Evolutionary conservation across 2,888 invertebrate genomes (phyloP).

Genomic region (Stegana nigrithorax): DNA sequence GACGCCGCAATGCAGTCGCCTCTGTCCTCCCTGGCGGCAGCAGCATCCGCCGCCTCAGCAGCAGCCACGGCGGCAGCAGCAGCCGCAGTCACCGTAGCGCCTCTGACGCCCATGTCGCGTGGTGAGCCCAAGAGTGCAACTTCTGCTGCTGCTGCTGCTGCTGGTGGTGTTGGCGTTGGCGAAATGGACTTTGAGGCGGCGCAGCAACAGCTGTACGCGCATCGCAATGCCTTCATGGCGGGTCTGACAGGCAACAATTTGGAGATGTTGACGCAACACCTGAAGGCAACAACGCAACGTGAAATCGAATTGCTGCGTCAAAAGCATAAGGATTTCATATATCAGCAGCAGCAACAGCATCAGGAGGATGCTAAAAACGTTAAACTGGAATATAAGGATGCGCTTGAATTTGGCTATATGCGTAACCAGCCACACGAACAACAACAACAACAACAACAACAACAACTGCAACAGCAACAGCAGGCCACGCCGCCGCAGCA

Average conservation of each 20-base stretch:
- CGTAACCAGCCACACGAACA: conserved; percentile 56
- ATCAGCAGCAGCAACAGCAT: conserved; percentile 31
- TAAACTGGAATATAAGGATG: conserved; percentile 43
- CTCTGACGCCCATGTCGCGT: conserved; percentile 10
- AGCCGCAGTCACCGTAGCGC: conserved; percentile 4
- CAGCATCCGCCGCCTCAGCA: conserved; percentile 20
- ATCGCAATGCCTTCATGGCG: conserved; percentile 63
- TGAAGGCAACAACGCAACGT: conserved; percentile 51
- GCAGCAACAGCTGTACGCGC: conserved; percentile 63
- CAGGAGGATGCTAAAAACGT: conserved; percentile 39
- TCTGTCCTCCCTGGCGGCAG: conserved; percentile 49
- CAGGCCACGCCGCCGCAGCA: conserved; percentile 30
- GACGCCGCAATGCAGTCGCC: conserved; percentile 42
- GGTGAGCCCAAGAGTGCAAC: not conserved
- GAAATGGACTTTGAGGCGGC: conserved; percentile 55
- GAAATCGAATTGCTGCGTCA: conserved; percentile 50
- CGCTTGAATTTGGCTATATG: conserved; percentile 47
- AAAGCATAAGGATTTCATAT: conserved; percentile 43
- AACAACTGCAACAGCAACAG: conserved; percentile 37
- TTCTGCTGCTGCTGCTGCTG: not conserved
- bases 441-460: conserved; percentile 28
- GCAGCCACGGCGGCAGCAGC: conserved; percentile 30
- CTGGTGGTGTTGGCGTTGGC: not conserved
- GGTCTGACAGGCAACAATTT: conserved; percentile 61
- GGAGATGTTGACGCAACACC: conserved; percentile 61